phyloP scores from a whole-genome alignment of 2,797 vertebrate genomes.

The Tapirus indicus region DNA sequence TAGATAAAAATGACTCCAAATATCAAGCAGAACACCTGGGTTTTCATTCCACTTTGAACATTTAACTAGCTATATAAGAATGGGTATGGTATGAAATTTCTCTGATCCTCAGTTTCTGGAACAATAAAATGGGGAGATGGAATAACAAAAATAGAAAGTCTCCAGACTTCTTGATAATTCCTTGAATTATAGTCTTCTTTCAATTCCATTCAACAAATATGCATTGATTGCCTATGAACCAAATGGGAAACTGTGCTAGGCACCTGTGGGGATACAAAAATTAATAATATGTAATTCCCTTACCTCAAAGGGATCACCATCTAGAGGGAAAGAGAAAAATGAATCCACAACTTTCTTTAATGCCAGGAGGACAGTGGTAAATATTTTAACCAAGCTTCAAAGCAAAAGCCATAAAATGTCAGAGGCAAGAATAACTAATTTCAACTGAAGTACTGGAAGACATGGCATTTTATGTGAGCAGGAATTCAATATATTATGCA shows the following conservation, averaged over 20 bases:
- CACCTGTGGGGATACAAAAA: neutral
- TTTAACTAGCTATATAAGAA: neutral
- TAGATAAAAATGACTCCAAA: neutral
- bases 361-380: neutral
- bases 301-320: neutral
- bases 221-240: neutral
- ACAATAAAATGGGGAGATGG: neutral
- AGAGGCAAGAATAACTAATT: constrained; percentile 46
- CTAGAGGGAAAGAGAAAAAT: neutral
- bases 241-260: neutral
- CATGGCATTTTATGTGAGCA: neutral
- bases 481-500: constrained; percentile 22
- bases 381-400: constrained; percentile 42
- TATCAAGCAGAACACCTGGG: neutral
- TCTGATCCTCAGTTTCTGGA: neutral
- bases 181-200: neutral
- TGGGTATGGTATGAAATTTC: neutral
- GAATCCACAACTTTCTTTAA: neutral
- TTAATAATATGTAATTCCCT: neutral
- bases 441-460: neutral
- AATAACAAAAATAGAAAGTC: neutral
- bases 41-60: neutral
- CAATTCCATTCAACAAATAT: neutral
- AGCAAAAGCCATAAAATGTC: constrained; percentile 33
- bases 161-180: neutral